Base-by-base conservation (phyloP, 2,113 vertebrate species). In the Bufo bufo region DNA sequence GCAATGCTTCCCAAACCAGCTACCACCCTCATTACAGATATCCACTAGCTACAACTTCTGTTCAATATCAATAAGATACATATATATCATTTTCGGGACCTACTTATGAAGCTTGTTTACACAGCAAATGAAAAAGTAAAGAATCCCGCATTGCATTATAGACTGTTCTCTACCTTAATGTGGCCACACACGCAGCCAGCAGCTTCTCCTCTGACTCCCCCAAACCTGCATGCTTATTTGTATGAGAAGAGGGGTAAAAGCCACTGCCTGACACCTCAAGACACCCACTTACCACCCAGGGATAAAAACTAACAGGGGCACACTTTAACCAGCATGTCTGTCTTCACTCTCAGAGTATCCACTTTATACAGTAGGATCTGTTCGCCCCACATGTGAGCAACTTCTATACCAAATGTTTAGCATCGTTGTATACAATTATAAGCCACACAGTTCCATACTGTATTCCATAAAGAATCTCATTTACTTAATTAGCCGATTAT, bases 11-110 rank as follows among this genome's bases (percentile, higher is more conserved):
- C 72, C 71, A 74, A 78, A 78, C 56, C 87, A 78, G 82, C 87
- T 88, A 78, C 87, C 87, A 88, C 81, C 87, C 87, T 78, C 71
- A 49, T 88, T 77, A 84, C 72, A 88, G 72, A 78, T 84, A 77
- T 69, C 77, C 81, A 66, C 47, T 54, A 17, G 82, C 80, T 63
- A 84, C 82, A 84, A 69, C 87, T 88, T 83, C 80, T 78, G 82
- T 69, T 63, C 74, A 78, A 72, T 77, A 88, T 88, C 87, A 88
- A 88, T 71, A 84, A 56, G 75, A 33, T 33, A 33, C 33, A 33
- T 33, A 33, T 33, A 33, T 33, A 33, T 33, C 33, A 33, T 33
- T 33, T 6, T 69, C 0, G 20, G 61, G 61, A 12, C n/a, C 11
- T 9, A 69, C 16, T 20, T 65, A 20, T 65, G 20, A 65, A 65